Evolutionary conservation across 2,797 vertebrate genomes (phyloP).

Genomic region (Fratercula arctica): DNA sequence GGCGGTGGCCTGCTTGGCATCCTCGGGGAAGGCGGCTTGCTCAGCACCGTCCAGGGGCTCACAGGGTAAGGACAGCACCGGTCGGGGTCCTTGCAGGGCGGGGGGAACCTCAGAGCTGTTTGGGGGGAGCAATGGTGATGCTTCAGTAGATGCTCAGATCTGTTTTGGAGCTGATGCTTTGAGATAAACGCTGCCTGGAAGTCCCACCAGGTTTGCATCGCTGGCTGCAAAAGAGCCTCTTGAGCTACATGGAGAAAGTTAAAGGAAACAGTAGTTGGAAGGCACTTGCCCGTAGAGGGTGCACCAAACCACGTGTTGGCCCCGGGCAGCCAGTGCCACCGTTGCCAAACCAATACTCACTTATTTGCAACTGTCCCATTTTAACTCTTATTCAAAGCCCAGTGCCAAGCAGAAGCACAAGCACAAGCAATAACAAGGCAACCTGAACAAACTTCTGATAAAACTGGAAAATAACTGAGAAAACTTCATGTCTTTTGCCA

Average conservation of each 20-base stretch:
- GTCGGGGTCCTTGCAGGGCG: fast-evolving
- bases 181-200: background rate
- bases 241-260: fast-evolving
- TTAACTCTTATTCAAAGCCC: background rate
- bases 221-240: background rate
- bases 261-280: fast-evolving
- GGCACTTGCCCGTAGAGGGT: background rate
- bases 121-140: fast-evolving
- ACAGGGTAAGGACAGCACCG: slow-evolving; percentile 49
- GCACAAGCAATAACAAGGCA: background rate
- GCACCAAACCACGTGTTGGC: fast-evolving
- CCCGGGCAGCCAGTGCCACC: fast-evolving
- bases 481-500: background rate
- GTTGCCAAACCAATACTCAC: fast-evolving
- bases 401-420: background rate
- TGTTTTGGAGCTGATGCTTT: background rate
- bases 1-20: slow-evolving; percentile 18
- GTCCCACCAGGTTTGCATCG: fast-evolving
- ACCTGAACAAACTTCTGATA: background rate
- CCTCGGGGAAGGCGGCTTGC: slow-evolving; percentile 58
- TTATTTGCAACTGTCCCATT: fast-evolving
- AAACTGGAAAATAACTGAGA: background rate
- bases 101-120: fast-evolving
- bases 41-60: slow-evolving; percentile 71
- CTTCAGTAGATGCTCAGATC: background rate